These are phyloP conservation scores for Melanotaenia maccullochi DNA, from an alignment of 2,797 vertebrate genomes.

Conservation along the genomic window DNA sequence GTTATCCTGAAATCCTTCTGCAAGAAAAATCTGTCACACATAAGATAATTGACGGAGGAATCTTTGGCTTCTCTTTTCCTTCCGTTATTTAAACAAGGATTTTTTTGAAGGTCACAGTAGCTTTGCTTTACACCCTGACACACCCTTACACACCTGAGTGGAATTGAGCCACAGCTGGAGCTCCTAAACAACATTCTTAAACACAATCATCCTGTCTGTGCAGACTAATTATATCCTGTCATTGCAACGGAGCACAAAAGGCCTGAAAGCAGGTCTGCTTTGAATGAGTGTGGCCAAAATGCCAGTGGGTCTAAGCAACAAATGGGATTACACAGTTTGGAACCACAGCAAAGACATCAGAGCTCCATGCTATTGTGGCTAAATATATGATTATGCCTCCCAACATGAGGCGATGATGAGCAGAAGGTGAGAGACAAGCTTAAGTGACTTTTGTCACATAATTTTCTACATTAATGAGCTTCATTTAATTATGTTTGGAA, in stretches of 20 bases:
- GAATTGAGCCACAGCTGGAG: conserved; percentile 31
- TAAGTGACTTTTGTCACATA: conserved; percentile 31
- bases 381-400: conserved; percentile 44
- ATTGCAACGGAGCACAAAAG: conserved; percentile 52
- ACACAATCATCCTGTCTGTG: conserved; percentile 57
- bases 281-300: conserved; percentile 45
- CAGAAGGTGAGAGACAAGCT: conserved; percentile 33
- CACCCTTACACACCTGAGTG: conserved; percentile 11
- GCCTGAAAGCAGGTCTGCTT: conserved; percentile 55
- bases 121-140: neutral
- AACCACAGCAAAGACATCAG: conserved; percentile 48
- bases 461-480: neutral
- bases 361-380: conserved; percentile 23
- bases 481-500: conserved; percentile 13
- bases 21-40: neutral
- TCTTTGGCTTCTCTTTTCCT: neutral
- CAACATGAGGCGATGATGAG: conserved; percentile 42
- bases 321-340: conserved; percentile 69
- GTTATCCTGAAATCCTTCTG: neutral
- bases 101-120: neutral
- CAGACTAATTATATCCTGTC: conserved; percentile 67
- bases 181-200: conserved; percentile 22
- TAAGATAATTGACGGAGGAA: neutral
- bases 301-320: conserved; percentile 34
- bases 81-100: too few species aligned